Base-by-base conservation (phyloP, 2,797 vertebrate species). In the Sebastes dallii region DNA sequence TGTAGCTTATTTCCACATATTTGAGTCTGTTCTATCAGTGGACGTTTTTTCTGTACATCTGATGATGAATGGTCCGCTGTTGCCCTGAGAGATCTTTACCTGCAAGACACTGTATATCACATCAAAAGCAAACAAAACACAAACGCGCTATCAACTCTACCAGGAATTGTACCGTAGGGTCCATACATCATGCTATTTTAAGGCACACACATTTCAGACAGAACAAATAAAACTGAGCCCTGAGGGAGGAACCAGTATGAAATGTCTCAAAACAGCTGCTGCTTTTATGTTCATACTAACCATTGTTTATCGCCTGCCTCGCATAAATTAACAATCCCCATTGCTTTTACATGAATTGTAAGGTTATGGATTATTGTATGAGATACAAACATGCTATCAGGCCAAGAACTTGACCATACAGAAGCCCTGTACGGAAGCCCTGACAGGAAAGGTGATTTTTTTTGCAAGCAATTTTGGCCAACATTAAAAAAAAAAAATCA, bases 141-240 rank as follows among this genome's bases (percentile, higher is more conserved):
- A 84, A 86, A 83, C 8, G 32, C 30, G 36, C 88, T 70, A 92
- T 89, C 81, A 84, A 83, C 84, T 85, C 90, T 65, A 79, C 75
- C 66, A 84, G 90, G 91, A 90, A 90, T 82, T 83, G 76, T 8
- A 72, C 80, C 30, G 22, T 32, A n/a, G 83, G 84, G 85, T 78
- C 71, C 88, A 90, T 87, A 82, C 81, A 88, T 93, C 92, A 90
- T 65, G 68, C 86, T 94, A 90, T 92, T 94, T 93, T 89, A 87
- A 87, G 82, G 70, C 75, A 34, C 66, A 34, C 66, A 72, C 82
- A 61, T 75, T 79, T 88, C 76, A 84, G 88, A 88, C 70, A 85
- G 82, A 90, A 90, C 69, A 91, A 93, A 93, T 88, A 87, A 81
- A 88, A 82, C 54, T 6, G 8, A 73, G 60, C 29, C 84, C 72